phyloP scores from a whole-genome alignment of 2,113 vertebrate genomes.

The Scomber colias region DNA sequence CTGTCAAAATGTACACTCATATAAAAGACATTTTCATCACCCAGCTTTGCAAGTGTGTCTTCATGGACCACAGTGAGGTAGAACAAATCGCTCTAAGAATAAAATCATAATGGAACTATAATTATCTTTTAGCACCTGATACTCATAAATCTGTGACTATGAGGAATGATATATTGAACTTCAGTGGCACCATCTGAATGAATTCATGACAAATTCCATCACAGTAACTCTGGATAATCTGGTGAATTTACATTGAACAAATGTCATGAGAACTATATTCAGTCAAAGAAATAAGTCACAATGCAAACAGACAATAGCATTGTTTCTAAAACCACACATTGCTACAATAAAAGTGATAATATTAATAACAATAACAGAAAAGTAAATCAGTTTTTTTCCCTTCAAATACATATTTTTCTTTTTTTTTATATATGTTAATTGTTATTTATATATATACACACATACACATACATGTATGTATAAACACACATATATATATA shows the following conservation, averaged over 20 bases:
- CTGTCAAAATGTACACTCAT: constrained; percentile 36
- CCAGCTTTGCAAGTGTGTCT: background rate
- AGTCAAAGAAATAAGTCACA: too few relatives aligned
- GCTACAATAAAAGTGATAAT: too few relatives aligned
- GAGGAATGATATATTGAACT: background rate
- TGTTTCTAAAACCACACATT: too few relatives aligned
- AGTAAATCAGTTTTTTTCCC: too few relatives aligned
- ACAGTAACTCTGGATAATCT: background rate
- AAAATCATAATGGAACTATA: constrained; percentile 6
- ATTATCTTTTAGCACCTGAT: constrained; percentile 8
- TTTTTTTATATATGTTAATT: too few relatives aligned
- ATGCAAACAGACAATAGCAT: too few relatives aligned
- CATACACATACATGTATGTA: too few relatives aligned
- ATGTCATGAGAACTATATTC: background rate
- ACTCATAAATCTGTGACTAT: background rate
- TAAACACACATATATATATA: too few relatives aligned
- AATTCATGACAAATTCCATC: background rate
- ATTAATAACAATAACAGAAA: too few relatives aligned
- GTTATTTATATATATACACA: too few relatives aligned
- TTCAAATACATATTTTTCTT: too few relatives aligned
- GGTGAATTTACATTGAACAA: background rate
- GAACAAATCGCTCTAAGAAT: background rate
- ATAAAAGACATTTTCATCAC: constrained; percentile 26
- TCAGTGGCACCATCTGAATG: constrained; percentile 1
- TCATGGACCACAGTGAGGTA: background rate